Percentiles rank a stretch among this genome's conserved stretches.
Evolutionary conservation across 2,888 invertebrate genomes (phyloP).

Genomic region (Zeuzera pyrina): DNA sequence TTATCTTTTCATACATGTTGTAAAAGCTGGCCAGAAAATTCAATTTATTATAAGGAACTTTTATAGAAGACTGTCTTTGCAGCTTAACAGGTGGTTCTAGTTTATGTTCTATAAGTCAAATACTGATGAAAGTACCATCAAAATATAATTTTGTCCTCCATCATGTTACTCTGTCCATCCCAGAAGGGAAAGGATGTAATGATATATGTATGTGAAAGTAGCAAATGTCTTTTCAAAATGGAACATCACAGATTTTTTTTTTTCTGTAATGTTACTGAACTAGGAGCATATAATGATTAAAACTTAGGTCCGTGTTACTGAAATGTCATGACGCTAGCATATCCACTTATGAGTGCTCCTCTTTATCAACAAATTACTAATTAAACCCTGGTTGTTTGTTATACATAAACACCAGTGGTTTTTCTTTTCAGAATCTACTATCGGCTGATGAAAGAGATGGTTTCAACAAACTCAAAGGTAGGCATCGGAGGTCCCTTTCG

Average conservation of each 20-base stretch:
- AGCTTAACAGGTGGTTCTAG: background rate
- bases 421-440: constrained; percentile 84
- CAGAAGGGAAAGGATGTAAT: no score
- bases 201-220: no score
- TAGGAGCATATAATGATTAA: constrained; percentile 66
- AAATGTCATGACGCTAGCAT: constrained; percentile 59
- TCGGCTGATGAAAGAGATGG: constrained; percentile 53
- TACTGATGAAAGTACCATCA: no score
- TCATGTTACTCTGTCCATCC: no score
- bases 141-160: no score
- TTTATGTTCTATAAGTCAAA: no score
- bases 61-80: background rate
- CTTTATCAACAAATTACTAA: constrained; percentile 68
- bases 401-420: constrained; percentile 93
- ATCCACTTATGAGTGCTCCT: constrained; percentile 68
- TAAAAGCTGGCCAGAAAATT: no score
- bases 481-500: constrained; percentile 43
- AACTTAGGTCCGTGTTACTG: constrained; percentile 69
- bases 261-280: background rate
- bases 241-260: background rate
- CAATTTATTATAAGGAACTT: background rate
- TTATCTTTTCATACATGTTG: no score
- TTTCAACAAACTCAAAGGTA: constrained; percentile 53
- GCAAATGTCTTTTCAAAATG: background rate
- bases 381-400: constrained; percentile 75